A percentile compares a stretch with the other conserved stretches of the same genome.
These are phyloP conservation scores for Diplogasteroides magnus DNA, from an alignment of 1,140 invertebrate genomes.

Conservation along the genomic window DNA sequence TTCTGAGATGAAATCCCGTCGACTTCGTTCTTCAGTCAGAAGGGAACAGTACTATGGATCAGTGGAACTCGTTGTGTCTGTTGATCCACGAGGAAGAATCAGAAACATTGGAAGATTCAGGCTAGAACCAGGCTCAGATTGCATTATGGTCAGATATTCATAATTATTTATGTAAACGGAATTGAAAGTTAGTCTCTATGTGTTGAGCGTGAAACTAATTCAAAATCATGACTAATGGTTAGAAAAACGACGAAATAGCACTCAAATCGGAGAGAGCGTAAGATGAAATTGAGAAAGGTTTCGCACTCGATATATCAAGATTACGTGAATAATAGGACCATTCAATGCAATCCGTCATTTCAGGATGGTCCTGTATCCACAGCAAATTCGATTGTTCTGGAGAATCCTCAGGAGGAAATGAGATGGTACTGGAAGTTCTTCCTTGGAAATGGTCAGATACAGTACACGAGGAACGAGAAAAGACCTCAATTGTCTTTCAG, in stretches of 20 bases:
- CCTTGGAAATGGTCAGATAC: constrained; percentile 22
- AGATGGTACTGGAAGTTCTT: constrained; percentile 33
- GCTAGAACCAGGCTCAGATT: constrained; percentile 17
- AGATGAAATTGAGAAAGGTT: too few species aligned
- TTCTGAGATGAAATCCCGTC: constrained; percentile 19
- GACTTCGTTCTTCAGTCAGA: constrained; percentile 12
- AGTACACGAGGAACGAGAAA: not conserved
- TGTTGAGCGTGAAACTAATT: too few species aligned
- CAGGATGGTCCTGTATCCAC: constrained; percentile 19
- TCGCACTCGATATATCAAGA: too few species aligned
- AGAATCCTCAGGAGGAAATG: constrained; percentile 25
- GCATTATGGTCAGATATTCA: constrained; percentile 6
- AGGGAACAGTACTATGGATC: constrained; percentile 25
- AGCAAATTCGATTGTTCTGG: constrained; percentile 15
- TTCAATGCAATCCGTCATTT: too few species aligned
- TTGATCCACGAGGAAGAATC: constrained; percentile 18
- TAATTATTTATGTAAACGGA: too few species aligned
- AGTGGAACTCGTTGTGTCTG: constrained; percentile 22
- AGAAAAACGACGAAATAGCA: too few species aligned
- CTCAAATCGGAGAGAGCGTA: too few species aligned
- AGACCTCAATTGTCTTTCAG: constrained; percentile 3
- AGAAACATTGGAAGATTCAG: constrained; percentile 22
- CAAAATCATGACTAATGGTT: too few species aligned
- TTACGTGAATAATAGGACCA: too few species aligned
- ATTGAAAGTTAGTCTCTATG: too few species aligned